Evolutionary conservation across 2,113 vertebrate species (phyloP).

Genomic region (Halichoerus grypus): DNA sequence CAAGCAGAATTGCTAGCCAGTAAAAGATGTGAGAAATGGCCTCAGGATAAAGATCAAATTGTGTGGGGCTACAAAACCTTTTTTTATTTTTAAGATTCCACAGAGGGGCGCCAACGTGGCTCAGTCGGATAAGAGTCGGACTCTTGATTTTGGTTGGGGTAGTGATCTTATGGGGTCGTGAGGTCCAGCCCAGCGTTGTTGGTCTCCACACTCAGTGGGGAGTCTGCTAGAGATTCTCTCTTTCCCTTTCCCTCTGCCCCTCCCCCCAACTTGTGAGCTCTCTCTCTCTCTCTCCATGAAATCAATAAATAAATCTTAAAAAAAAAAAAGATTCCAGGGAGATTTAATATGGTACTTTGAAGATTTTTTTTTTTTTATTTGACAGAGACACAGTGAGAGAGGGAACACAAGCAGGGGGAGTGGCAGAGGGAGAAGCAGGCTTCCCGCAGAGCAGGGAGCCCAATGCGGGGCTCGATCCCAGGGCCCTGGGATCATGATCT

Average conservation of each 20-base stretch:
- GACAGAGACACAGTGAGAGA: no score
- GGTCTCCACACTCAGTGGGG: background rate
- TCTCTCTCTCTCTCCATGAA: no score
- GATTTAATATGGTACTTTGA: background rate
- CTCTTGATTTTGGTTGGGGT: background rate
- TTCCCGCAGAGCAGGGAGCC: no score
- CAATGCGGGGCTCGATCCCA: no score
- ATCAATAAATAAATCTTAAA: background rate
- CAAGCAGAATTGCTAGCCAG: background rate
- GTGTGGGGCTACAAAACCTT: background rate
- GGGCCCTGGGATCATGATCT: no score
- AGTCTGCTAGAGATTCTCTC: background rate
- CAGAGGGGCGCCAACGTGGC: background rate
- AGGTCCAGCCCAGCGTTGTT: background rate
- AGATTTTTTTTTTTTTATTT: no score
- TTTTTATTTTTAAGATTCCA: slow-evolving; percentile 13
- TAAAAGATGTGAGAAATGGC: background rate
- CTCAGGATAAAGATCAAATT: background rate
- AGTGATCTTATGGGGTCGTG: background rate
- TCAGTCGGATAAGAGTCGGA: background rate
- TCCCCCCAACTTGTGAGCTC: background rate
- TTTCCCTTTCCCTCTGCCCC: background rate
- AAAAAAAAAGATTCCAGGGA: background rate
- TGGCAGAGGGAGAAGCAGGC: no score
- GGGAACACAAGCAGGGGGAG: no score